These are phyloP conservation scores for Hormaphis cornu DNA, from an alignment of 1,140 invertebrate genomes.

Conservation along the genomic window DNA sequence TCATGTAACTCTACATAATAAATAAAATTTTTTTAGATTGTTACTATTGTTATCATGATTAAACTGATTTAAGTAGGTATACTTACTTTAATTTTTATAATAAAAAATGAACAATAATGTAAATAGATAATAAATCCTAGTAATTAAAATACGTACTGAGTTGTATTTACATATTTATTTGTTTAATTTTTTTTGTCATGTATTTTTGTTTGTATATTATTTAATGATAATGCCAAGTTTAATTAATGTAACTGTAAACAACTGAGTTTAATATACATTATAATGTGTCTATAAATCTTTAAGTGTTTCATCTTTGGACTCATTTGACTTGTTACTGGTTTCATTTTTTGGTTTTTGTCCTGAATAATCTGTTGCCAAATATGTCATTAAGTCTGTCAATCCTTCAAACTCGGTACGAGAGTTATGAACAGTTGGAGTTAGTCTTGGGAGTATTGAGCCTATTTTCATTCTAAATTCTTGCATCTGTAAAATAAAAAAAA, in stretches of 20 bases:
- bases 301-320: conserved; percentile 1
- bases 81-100: not conserved
- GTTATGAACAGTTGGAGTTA: conserved; percentile 65
- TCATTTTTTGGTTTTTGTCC: conserved; percentile 27
- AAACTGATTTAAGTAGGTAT: not conserved
- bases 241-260: not conserved
- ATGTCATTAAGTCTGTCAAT: conserved; percentile 68
- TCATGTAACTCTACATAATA: not conserved
- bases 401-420: conserved; percentile 79
- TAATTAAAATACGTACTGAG: not conserved
- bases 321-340: not conserved
- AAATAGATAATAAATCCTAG: not conserved
- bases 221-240: not conserved
- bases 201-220: conserved; percentile 28
- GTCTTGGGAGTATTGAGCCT: conserved; percentile 44
- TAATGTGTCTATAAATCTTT: conserved; percentile 20
- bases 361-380: conserved; percentile 47
- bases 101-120: not conserved
- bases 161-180: conserved; percentile 1
- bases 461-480: conserved; percentile 62
- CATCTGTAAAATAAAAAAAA: conserved; percentile 46
- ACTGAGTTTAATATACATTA: not conserved
- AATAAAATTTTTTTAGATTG: not conserved
- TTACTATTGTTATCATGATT: not conserved
- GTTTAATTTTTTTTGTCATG: conserved; percentile 9